A percentile compares a stretch with the other conserved stretches of the same genome.
phyloP scores from a whole-genome alignment of 2,888 invertebrate species.

The Neuroscelio doddi region DNA sequence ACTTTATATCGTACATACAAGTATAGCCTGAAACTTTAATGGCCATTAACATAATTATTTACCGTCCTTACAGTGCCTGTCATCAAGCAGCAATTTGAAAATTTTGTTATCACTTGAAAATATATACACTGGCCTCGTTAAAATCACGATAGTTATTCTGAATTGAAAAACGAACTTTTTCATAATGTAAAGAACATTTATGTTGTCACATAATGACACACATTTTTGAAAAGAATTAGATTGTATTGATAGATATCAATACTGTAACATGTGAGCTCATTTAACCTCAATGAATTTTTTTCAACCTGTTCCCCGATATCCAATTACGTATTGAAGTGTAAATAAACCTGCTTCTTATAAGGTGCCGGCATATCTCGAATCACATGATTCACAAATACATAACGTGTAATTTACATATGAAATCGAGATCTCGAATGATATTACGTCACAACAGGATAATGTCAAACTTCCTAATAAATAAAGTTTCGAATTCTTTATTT shows the following conservation, averaged over 20 bases:
- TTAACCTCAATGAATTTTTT: background rate
- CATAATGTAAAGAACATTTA: too few relatives aligned
- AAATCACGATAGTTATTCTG: too few relatives aligned
- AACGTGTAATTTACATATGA: conserved; percentile 3
- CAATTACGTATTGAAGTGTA: conserved; percentile 23
- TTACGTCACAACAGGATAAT: conserved; percentile 7
- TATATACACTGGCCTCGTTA: conserved; percentile 23
- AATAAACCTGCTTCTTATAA: conserved; percentile 25
- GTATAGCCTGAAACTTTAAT: conserved; percentile 37
- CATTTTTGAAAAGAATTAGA: too few relatives aligned
- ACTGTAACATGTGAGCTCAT: too few relatives aligned
- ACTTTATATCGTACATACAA: conserved; percentile 45
- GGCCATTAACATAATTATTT: conserved; percentile 42
- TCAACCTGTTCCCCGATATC: conserved; percentile 28
- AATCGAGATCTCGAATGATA: conserved; percentile 19
- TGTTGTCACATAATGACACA: too few relatives aligned
- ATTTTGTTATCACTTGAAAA: conserved; percentile 23
- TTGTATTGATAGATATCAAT: too few relatives aligned
- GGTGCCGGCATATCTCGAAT: conserved; percentile 21
- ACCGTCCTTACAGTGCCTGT: conserved; percentile 29
- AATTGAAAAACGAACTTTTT: too few relatives aligned
- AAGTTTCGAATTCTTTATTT: too few relatives aligned
- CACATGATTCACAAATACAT: conserved; percentile 25
- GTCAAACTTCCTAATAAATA: conserved; percentile 5
- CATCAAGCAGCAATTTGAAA: conserved; percentile 21